Base-by-base conservation (phyloP, 2,113 vertebrate genomes). In the Ciconia stormi region DNA sequence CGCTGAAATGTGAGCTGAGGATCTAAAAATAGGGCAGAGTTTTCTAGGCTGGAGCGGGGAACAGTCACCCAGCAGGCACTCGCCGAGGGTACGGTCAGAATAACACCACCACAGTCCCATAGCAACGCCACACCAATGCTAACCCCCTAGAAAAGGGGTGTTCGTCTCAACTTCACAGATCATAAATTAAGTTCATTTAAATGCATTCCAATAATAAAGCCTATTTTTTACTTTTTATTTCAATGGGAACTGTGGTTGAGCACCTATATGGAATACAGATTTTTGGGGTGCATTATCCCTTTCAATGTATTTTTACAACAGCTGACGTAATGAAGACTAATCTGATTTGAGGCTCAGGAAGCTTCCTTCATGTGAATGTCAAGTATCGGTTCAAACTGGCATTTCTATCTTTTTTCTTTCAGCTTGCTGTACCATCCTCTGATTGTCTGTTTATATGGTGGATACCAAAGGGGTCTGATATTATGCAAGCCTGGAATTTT, bases 21-120 rank as follows among this genome's bases (percentile, higher is more conserved):
- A 65, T 81, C 97, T 98, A 98, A 98, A 98, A 97, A 97, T 98
- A 98, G 94, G 84, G 61, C 91, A 71, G 80, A 86, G 56, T 50
- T 94, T 93, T 96, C 93, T n/a, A 89, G 90, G 84, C 71, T 86
- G 93, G 82, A 82, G 84, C 58, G 42, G 46, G 40, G 78, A 93
- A 95, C 44, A 65, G 84, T 74, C 89, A 90, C 89, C 40, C 53
- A 22, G 42, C 83, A 93, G 89, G 49, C 90, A 47, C 87, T 91
- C 38, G 9, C 67, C 27, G n/a, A 66, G 77, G 85, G 67, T 53
- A 92, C 36, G 9, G 80, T 72, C 70, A 38, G 44, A 77, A 87
- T 67, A 95, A 97, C 96, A 94, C 47, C 95, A 87, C 61, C 65
- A 65, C 67, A 42, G 85, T 82, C 95, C 93, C 94, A 93, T 56